Percentiles rank a stretch among this genome's conserved stretches.
These are phyloP conservation scores for Dilophus febrilis DNA, from an alignment of 2,888 invertebrate species.

Conservation along the genomic window DNA sequence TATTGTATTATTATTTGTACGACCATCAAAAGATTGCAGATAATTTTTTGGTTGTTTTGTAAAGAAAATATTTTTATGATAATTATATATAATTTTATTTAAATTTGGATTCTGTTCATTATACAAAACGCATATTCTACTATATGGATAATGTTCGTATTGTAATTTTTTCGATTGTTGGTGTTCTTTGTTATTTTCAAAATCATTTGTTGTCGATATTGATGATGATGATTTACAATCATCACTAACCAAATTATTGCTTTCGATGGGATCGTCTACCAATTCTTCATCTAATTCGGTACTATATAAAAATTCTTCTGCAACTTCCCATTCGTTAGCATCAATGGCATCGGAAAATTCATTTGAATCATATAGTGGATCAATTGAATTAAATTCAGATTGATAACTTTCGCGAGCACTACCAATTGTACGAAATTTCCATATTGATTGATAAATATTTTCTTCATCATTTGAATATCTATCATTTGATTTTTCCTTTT, in stretches of 20 bases:
- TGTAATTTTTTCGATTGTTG: slow-evolving; percentile 11
- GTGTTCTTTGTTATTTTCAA: background rate
- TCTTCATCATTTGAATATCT: slow-evolving; percentile 23
- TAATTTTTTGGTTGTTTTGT: background rate
- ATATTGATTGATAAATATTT: slow-evolving; percentile 29
- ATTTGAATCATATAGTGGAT: background rate
- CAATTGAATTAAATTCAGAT: slow-evolving; percentile 6
- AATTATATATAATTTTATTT: background rate
- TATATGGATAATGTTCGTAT: too few relatives aligned
- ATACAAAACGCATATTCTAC: too few relatives aligned
- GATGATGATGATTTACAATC: too few relatives aligned
- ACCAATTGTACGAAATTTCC: slow-evolving; percentile 27
- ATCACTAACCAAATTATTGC: background rate
- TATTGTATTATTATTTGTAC: background rate
- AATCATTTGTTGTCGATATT: background rate
- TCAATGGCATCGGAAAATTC: slow-evolving; percentile 7
- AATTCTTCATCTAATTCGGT: slow-evolving; percentile 9
- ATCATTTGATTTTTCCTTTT: too few relatives aligned
- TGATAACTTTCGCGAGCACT: slow-evolving; percentile 18
- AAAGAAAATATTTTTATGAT: background rate
- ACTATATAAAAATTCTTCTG: slow-evolving; percentile 27
- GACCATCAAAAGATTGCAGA: background rate
- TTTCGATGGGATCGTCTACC: background rate
- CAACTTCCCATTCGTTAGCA: slow-evolving; percentile 27
- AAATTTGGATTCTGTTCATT: background rate